Conservation (phyloP, 2,113 vertebrate genomes). For the Lathamus discolor region DNA sequence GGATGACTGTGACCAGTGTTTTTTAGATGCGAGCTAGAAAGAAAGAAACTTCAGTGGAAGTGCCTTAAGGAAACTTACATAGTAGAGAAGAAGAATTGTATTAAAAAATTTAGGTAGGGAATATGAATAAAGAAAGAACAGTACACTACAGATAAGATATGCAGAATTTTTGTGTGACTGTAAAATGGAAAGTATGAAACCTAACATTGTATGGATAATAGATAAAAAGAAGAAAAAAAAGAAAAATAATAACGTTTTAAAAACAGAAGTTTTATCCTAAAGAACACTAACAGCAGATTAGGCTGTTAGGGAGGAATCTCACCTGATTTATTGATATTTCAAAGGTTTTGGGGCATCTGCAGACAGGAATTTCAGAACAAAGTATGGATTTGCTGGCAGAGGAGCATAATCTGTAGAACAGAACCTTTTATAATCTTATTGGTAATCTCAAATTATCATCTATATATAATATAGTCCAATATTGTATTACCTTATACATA, state of each 20-base stretch:
- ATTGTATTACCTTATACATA: neutral
- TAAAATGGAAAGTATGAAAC: neutral
- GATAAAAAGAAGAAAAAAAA: neutral
- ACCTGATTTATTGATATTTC: neutral
- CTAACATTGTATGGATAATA: neutral
- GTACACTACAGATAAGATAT: neutral
- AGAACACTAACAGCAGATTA: neutral
- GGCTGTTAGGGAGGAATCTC: neutral
- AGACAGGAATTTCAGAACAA: neutral
- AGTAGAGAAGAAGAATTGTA: neutral
- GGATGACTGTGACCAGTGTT: neutral
- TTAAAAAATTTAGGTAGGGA: neutral
- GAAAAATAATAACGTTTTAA: neutral
- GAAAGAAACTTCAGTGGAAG: neutral
- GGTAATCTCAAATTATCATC: neutral
- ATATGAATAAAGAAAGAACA: neutral
- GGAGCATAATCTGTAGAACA: neutral
- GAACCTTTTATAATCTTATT: neutral
- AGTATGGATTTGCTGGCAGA: neutral
- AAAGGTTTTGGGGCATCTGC: neutral
- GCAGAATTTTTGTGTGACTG: neutral
- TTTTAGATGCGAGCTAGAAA: neutral
- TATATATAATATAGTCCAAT: neutral
- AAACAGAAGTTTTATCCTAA: neutral
- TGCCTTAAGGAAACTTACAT: neutral